phyloP scores from a whole-genome alignment of 2,797 vertebrate genomes.

The Chaenodraco wilsoni region DNA sequence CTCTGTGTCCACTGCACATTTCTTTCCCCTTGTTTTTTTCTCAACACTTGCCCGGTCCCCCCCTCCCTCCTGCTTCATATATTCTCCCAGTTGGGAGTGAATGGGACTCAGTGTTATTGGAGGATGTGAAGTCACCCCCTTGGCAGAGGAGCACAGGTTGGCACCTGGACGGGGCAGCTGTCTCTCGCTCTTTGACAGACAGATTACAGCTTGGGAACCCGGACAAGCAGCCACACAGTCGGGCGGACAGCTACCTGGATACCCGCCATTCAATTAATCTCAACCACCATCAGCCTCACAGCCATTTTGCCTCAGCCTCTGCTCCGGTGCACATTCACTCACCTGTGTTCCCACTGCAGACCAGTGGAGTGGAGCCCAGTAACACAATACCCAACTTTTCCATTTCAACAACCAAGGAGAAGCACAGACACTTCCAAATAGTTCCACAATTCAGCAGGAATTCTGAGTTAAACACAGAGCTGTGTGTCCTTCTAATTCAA shows the following conservation, averaged over 20 bases:
- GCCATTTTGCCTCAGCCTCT: slow-evolving; percentile 37
- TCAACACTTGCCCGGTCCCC: slow-evolving; percentile 47
- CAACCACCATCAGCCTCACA: slow-evolving; percentile 53
- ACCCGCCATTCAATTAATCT: slow-evolving; percentile 71
- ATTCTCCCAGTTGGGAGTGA: slow-evolving; percentile 56
- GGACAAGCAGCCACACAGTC: slow-evolving; percentile 46
- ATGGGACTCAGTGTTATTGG: slow-evolving; percentile 63
- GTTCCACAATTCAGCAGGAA: slow-evolving; percentile 21
- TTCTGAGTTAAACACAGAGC: slow-evolving; percentile 14
- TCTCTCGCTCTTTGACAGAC: slow-evolving; percentile 67
- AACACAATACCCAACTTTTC: slow-evolving; percentile 38
- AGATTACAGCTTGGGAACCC: slow-evolving; percentile 63
- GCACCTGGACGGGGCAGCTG: slow-evolving; percentile 75
- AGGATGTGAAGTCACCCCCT: slow-evolving; percentile 73
- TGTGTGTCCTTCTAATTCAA: slow-evolving; percentile 27
- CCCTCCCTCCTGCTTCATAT: slow-evolving; percentile 35
- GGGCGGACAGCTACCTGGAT: slow-evolving; percentile 57
- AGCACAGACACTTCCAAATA: slow-evolving; percentile 22
- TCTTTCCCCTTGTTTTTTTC: slow-evolving; percentile 24
- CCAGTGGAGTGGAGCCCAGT: slow-evolving; percentile 23
- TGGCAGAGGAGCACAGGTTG: slow-evolving; percentile 67
- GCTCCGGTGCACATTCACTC: slow-evolving; percentile 49
- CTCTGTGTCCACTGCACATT: slow-evolving; percentile 40
- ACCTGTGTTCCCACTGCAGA: slow-evolving; percentile 55
- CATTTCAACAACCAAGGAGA: slow-evolving; percentile 28